These are phyloP conservation scores for Gila robusta DNA, from an alignment of 2,797 vertebrate species.

Conservation along the genomic window DNA sequence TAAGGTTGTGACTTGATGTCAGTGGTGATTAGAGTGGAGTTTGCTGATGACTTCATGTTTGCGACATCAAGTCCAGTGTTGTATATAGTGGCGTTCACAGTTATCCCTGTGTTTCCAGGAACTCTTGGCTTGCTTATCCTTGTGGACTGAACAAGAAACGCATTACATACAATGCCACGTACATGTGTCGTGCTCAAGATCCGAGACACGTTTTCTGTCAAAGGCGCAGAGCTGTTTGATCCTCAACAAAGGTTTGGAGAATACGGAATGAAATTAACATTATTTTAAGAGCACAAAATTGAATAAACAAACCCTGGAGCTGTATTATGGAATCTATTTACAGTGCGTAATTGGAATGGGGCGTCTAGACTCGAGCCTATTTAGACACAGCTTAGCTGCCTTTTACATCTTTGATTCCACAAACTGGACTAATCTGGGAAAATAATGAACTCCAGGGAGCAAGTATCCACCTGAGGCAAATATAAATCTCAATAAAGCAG, in stretches of 20 bases:
- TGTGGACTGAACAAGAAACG: not conserved
- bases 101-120: not conserved
- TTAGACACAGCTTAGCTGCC: slow-evolving; percentile 81
- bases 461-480: slow-evolving; percentile 75
- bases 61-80: slow-evolving; percentile 49
- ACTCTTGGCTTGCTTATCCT: not conserved
- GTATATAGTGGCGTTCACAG: not conserved
- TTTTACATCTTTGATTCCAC: slow-evolving; percentile 71
- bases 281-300: slow-evolving; percentile 69
- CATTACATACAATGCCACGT: not conserved
- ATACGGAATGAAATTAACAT: slow-evolving; percentile 40
- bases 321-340: slow-evolving; percentile 81
- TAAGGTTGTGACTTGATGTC: slow-evolving; percentile 75
- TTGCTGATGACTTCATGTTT: slow-evolving; percentile 71
- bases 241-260: slow-evolving; percentile 68
- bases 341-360: slow-evolving; percentile 83
- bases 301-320: slow-evolving; percentile 81
- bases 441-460: slow-evolving; percentile 79
- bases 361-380: slow-evolving; percentile 80
- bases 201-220: not conserved
- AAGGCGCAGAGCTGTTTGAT: slow-evolving; percentile 30
- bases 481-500: slow-evolving; percentile 71
- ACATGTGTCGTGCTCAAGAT: not conserved
- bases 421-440: slow-evolving; percentile 78
- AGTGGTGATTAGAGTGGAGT: slow-evolving; percentile 70